Evolutionary conservation across 2,113 vertebrate genomes (phyloP).

Genomic region (Manacus vitellinus): DNA sequence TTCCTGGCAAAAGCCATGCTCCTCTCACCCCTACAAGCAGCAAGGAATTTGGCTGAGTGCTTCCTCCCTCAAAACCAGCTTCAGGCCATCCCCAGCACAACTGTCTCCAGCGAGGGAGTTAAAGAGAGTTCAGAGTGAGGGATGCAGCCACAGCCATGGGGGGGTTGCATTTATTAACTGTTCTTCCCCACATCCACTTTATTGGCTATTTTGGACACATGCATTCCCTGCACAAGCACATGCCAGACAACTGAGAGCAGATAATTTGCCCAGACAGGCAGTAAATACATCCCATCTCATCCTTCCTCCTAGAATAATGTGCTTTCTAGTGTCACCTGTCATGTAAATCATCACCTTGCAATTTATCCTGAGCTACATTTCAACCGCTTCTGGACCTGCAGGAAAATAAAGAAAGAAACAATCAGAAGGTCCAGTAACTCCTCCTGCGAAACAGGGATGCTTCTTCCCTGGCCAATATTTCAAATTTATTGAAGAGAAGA

Average conservation of each 20-base stretch:
- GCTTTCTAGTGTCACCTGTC: conserved; percentile 20
- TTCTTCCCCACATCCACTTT: not conserved
- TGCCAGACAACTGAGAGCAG: not conserved
- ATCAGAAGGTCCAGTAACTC: not conserved
- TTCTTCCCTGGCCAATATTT: not conserved
- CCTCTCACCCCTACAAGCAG: not conserved
- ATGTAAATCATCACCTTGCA: conserved; percentile 47
- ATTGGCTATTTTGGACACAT: not conserved
- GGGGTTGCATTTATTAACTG: not conserved
- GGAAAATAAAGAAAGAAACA: not conserved
- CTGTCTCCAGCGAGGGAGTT: not conserved
- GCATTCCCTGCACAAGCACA: not conserved
- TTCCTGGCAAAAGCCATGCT: not conserved
- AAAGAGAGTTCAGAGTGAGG: not conserved
- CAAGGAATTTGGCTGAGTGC: not conserved
- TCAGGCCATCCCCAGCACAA: not conserved
- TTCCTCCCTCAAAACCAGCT: not conserved
- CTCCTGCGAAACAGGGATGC: not conserved
- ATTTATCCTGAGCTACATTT: conserved; percentile 12
- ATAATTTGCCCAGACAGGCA: conserved; percentile 55
- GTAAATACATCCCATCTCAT: conserved; percentile 36
- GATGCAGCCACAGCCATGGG: not conserved
- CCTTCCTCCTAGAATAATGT: conserved; percentile 22
- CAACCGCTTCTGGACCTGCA: not conserved
- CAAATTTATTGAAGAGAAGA: not conserved